Percentiles rank a stretch among this genome's conserved stretches.
These are phyloP conservation scores for Xestia sexstrigata DNA, from an alignment of 2,888 invertebrate species.

Conservation along the genomic window DNA sequence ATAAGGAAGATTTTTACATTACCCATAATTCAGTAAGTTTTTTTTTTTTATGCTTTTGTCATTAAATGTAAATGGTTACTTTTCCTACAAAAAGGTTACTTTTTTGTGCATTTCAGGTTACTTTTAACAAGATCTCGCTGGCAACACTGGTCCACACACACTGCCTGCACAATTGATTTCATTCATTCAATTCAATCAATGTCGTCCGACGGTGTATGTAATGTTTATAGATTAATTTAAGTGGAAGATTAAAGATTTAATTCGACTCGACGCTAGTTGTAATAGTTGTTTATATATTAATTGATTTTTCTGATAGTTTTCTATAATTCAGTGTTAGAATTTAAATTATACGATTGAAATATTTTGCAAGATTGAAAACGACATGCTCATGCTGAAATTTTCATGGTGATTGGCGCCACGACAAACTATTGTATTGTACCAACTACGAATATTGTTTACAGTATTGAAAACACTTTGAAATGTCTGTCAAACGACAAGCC, in stretches of 20 bases:
- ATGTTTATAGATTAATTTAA: background rate
- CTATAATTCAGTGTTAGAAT: conserved; percentile 18
- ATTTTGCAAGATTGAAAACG: conserved; percentile 35
- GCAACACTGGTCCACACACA: too few relatives aligned
- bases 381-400: conserved; percentile 54
- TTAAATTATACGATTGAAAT: conserved; percentile 22
- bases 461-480: conserved; percentile 70
- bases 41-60: too few relatives aligned
- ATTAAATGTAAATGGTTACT: too few relatives aligned
- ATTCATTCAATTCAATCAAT: conserved; percentile 52
- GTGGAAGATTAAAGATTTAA: background rate
- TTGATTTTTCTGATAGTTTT: conserved; percentile 9
- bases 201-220: conserved; percentile 21
- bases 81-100: too few relatives aligned
- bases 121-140: too few relatives aligned
- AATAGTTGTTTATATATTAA: background rate
- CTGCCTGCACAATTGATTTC: background rate
- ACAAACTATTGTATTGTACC: conserved; percentile 28
- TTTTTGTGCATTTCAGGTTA: too few relatives aligned
- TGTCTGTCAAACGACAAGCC: conserved; percentile 94
- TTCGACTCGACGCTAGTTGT: background rate
- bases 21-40: too few relatives aligned
- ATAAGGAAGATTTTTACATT: too few relatives aligned
- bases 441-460: conserved; percentile 15
- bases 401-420: conserved; percentile 57